A percentile compares a stretch with the other conserved stretches of the same genome.
Evolutionary conservation across 2,888 invertebrate genomes (phyloP).

Genomic region (Apamea crenata): DNA sequence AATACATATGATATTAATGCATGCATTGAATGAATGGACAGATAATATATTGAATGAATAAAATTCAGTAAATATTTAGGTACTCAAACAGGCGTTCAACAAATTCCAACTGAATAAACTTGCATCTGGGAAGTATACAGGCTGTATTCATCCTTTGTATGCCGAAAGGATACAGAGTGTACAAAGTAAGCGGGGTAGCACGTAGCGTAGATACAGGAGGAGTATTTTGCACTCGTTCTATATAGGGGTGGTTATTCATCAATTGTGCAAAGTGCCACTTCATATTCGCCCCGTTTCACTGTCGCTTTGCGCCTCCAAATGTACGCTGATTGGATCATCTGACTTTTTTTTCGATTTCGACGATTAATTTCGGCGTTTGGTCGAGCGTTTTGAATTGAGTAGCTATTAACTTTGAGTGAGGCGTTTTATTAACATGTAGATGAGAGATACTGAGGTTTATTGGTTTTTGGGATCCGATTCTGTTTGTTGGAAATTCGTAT

Average conservation of each 20-base stretch:
- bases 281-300: constrained; percentile 83
- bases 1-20: too few relatives aligned
- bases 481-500: constrained; percentile 23
- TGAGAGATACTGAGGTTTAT: constrained; percentile 45
- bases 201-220: constrained; percentile 27
- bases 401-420: constrained; percentile 60
- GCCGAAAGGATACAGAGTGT: constrained; percentile 41
- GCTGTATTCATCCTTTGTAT: constrained; percentile 56
- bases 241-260: constrained; percentile 84
- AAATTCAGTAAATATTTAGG: background rate
- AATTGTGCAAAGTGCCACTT: constrained; percentile 87
- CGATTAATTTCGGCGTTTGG: constrained; percentile 55
- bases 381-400: constrained; percentile 50
- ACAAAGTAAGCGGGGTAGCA: constrained; percentile 56
- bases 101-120: constrained; percentile 36
- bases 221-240: constrained; percentile 59
- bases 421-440: constrained; percentile 56
- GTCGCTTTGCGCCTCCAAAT: constrained; percentile 81
- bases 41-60: background rate
- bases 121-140: constrained; percentile 45
- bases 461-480: constrained; percentile 31
- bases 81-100: constrained; percentile 6
- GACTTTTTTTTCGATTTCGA: constrained; percentile 71
- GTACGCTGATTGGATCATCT: constrained; percentile 79
- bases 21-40: background rate